Base-by-base conservation (phyloP, 2,797 vertebrate genomes). In the Stomatorhinus walkeri region DNA sequence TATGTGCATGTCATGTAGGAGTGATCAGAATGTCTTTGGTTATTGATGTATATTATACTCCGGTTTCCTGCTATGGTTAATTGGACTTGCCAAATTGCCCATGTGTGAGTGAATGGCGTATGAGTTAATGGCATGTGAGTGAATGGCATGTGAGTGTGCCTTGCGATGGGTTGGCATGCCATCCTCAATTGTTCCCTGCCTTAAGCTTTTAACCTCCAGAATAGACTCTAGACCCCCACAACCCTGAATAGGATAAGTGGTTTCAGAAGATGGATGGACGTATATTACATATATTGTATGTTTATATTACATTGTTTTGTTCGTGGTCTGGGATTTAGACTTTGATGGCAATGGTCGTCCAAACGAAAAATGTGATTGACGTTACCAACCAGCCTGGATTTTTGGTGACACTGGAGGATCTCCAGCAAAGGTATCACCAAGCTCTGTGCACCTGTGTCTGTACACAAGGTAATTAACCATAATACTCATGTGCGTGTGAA, bases 301-400 rank as follows among this genome's bases (percentile, higher is more conserved):
- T 19, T 22, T 79, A 43, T 22, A 46, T 68, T 14, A 64, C 22
- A 22, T 87, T n/a, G 12, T 4, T 64, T 87, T 64, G n/a, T 36
- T 36, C 2, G 36, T 68, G 85, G 7, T 28, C 88, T 85, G 0
- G 87, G 59, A 81, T 76, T 22, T 91, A 97, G 96, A 92, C 87
- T 87, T 89, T 95, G 32, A 94, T 96, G 95, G 92, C 91, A 40
- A 91, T 91, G 59, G 92, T 95, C 88, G 93, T 96, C 87, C 91
- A 94, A 92, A 94, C 91, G 90, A 94, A 92, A 89, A 96, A 96
- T 83, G 95, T 96, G 86, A 93, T 96, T 16, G 94, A 95, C 12
- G 95, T 96, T 83, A 96, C 96, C 86, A 96, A 96, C 89, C 91
- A 92, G 24, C 88, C 92, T 1, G 94, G 95, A 88, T 94, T 95